Evolutionary conservation across 2,888 invertebrate species (phyloP).

Genomic region (Drosophila limbata): DNA sequence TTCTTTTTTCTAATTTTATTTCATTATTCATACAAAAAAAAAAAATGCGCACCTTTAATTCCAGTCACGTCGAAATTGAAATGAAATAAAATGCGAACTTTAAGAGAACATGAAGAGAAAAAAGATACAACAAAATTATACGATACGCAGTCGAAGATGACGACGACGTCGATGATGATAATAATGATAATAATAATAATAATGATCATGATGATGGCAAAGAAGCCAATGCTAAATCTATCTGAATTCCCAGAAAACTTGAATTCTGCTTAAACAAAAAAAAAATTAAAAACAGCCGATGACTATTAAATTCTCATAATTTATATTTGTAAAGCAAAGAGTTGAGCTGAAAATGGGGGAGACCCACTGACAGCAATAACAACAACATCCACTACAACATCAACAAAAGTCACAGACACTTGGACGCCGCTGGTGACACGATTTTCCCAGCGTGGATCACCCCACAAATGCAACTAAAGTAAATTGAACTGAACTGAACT

Average conservation of each 20-base stretch:
- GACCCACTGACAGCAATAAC: not conserved
- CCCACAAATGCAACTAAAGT: conserved; percentile 12
- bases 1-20: not conserved
- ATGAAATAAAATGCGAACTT: conserved; percentile 38
- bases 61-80: conserved; percentile 58
- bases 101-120: conserved; percentile 22
- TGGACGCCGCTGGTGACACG: conserved; percentile 44
- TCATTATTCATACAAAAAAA: conserved; percentile 8
- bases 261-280: conserved; percentile 17
- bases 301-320: conserved; percentile 64
- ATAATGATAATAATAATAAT: conserved; percentile 49
- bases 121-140: conserved; percentile 14
- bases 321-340: conserved; percentile 52
- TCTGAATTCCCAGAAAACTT: conserved; percentile 9
- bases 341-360: conserved; percentile 12
- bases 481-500: conserved; percentile 4
- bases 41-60: conserved; percentile 33
- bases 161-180: conserved; percentile 38
- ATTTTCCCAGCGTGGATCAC: conserved; percentile 40
- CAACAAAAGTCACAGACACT: conserved; percentile 41
- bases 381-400: not conserved
- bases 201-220: conserved; percentile 12
- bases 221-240: conserved; percentile 9
- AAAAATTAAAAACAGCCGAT: conserved; percentile 32
- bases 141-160: conserved; percentile 17